Percentiles rank a stretch among this genome's conserved stretches.
Conservation (phyloP, 2,113 vertebrate species). For the Corythornis vintsioides region DNA sequence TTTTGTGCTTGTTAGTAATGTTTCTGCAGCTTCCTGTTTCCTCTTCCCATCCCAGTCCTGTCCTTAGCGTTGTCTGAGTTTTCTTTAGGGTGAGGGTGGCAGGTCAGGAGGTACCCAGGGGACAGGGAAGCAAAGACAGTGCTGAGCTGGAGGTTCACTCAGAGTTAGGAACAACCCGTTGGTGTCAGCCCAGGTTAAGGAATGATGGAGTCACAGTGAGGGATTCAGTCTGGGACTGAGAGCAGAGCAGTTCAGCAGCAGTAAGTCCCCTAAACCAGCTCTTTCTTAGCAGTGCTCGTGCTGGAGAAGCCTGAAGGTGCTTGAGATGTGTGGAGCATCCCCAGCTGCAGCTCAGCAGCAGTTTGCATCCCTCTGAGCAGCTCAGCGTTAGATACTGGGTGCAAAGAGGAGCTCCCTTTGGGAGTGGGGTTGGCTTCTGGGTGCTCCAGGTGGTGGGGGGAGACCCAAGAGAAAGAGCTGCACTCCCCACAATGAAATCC, state of each 20-base stretch:
- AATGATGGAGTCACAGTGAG: not conserved
- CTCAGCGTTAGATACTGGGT: not conserved
- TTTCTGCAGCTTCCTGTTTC: slow-evolving; percentile 55
- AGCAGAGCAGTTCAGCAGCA: not conserved
- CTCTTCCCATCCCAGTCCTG: slow-evolving; percentile 37
- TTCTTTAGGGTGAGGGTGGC: not conserved
- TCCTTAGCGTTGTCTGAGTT: slow-evolving; percentile 9
- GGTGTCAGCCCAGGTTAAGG: not conserved
- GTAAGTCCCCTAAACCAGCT: not conserved
- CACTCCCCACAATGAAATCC: not conserved
- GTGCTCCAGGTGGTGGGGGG: not conserved
- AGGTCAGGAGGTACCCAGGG: not conserved
- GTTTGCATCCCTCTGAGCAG: not conserved
- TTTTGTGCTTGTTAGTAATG: slow-evolving; percentile 51
- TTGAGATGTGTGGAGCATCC: not conserved
- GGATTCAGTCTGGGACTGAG: not conserved
- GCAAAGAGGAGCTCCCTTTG: not conserved
- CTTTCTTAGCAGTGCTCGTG: not conserved
- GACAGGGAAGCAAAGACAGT: not conserved
- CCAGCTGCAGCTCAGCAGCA: not conserved
- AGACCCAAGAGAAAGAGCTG: not conserved
- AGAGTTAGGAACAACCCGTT: rapidly evolving
- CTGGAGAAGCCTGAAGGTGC: not conserved
- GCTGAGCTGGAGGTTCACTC: not conserved
- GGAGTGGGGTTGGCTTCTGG: not conserved